A percentile compares a stretch with the other conserved stretches of the same genome.
These are phyloP conservation scores for Thinocorus orbignyianus DNA, from an alignment of 2,113 vertebrate species.

Conservation along the genomic window DNA sequence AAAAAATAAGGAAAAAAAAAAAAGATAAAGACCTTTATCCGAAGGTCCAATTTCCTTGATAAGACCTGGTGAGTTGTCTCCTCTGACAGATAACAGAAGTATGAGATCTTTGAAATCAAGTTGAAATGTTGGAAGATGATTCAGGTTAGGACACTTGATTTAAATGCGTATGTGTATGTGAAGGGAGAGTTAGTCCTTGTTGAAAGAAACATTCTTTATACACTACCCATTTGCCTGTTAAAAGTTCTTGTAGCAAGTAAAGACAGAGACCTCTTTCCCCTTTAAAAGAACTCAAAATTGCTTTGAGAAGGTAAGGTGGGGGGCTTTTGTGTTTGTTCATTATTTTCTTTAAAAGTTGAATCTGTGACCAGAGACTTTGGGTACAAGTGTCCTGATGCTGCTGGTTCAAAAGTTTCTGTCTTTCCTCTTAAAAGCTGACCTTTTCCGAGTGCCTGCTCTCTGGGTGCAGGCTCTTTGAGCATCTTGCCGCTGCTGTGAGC, in stretches of 20 bases:
- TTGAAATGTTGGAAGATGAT: neutral
- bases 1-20: neutral
- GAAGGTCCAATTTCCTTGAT: neutral
- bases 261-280: rapidly evolving
- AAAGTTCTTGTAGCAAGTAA: neutral
- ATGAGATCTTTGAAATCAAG: neutral
- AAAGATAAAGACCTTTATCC: neutral
- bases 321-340: rapidly evolving
- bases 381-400: neutral
- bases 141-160: neutral
- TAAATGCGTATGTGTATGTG: no score
- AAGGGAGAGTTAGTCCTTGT: neutral
- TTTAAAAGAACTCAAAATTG: neutral
- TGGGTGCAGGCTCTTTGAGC: neutral
- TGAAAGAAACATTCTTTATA: neutral
- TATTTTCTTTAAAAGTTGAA: neutral
- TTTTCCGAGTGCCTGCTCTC: neutral
- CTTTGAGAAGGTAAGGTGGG: neutral
- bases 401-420: neutral
- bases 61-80: neutral
- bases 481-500: rapidly evolving
- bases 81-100: neutral
- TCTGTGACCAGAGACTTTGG: neutral
- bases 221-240: rapidly evolving
- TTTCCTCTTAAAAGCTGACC: neutral